These are phyloP conservation scores for Bambusicola thoracicus DNA, from an alignment of 2,113 vertebrate genomes.

Conservation along the genomic window DNA sequence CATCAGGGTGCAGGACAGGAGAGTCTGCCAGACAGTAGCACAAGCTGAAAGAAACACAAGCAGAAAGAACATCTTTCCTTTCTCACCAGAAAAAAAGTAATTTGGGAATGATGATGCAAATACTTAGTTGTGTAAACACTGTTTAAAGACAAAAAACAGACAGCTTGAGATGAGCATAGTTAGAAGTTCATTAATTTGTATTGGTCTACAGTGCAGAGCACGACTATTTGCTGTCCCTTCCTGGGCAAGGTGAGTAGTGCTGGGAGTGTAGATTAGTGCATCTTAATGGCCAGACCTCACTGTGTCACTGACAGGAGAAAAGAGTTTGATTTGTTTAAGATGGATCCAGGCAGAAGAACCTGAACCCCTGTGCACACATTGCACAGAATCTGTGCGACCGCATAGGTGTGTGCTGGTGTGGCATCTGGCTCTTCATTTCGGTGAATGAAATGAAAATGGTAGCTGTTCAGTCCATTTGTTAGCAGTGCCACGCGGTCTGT, in stretches of 20 bases:
- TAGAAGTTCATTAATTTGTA: background rate
- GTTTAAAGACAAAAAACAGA: background rate
- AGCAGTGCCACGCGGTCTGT: slow-evolving; percentile 23
- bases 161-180: background rate
- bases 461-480: slow-evolving; percentile 31
- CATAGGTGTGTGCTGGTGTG: background rate
- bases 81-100: background rate
- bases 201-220: background rate
- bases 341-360: background rate
- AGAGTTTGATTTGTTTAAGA: background rate
- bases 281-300: background rate
- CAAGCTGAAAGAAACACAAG: background rate
- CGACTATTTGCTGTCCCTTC: background rate
- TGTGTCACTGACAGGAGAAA: background rate
- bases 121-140: background rate
- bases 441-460: background rate
- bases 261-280: background rate
- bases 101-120: background rate
- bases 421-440: background rate
- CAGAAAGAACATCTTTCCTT: background rate
- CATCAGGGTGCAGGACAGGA: background rate
- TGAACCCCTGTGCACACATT: background rate
- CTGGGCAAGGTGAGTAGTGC: background rate
- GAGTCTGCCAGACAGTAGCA: background rate
- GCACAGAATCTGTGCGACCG: background rate